phyloP scores from a whole-genome alignment of 2,113 vertebrate species.

The Daubentonia madagascariensis region DNA sequence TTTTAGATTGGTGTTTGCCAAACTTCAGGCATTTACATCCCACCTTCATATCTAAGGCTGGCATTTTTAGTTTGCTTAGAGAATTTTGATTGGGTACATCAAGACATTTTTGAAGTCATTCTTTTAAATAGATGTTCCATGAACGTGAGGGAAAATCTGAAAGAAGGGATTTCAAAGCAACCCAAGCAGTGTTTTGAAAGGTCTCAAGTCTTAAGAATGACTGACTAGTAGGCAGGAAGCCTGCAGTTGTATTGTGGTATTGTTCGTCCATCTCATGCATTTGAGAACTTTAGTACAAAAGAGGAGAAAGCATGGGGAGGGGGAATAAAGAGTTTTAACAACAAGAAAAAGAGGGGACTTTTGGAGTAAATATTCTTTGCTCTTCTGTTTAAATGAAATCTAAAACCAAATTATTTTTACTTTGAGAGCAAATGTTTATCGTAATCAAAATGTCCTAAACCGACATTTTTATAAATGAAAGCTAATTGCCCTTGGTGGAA shows the following conservation, averaged over 20 bases:
- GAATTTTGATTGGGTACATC: constrained; percentile 48
- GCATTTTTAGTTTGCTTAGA: constrained; percentile 35
- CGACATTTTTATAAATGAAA: constrained; percentile 54
- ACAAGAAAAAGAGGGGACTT: background rate
- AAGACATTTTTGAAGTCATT: constrained; percentile 63
- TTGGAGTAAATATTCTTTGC: constrained; percentile 41
- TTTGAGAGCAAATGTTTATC: constrained; percentile 45
- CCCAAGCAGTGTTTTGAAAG: constrained; percentile 62
- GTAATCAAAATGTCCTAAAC: constrained; percentile 25
- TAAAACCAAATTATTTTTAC: constrained; percentile 57
- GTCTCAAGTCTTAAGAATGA: constrained; percentile 71
- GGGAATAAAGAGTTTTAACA: constrained; percentile 32
- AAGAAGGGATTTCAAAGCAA: constrained; percentile 75
- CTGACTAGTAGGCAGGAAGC: constrained; percentile 75
- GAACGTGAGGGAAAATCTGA: constrained; percentile 66
- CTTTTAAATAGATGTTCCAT: constrained; percentile 63
- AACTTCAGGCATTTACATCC: background rate
- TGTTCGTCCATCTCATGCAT: constrained; percentile 63
- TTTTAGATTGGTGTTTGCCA: constrained; percentile 29
- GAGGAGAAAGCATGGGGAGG: constrained; percentile 60
- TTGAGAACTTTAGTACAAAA: constrained; percentile 66
- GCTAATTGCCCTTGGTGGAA: constrained; percentile 33
- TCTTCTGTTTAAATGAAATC: constrained; percentile 48
- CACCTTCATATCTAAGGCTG: constrained; percentile 10
- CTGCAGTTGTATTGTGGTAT: constrained; percentile 61